phyloP scores from a whole-genome alignment of 1,140 invertebrate species.

The Aphaenogaster rudis region DNA sequence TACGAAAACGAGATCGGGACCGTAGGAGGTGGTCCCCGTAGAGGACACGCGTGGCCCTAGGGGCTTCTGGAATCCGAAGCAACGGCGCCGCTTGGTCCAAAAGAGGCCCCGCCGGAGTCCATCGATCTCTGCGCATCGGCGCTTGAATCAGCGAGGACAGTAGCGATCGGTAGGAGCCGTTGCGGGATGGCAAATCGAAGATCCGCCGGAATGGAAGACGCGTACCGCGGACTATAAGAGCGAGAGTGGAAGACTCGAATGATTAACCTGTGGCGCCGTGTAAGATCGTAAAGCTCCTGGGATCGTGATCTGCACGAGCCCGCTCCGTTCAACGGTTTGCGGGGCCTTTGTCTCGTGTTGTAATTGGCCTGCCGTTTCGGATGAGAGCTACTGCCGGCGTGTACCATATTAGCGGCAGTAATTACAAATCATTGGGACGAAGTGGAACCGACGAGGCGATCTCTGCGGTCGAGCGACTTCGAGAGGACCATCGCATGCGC shows the following conservation, averaged over 20 bases:
- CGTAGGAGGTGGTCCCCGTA: conserved; percentile 64
- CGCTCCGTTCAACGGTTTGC: conserved; percentile 7
- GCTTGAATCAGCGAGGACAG: conserved; percentile 62
- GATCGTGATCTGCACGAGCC: conserved; percentile 54
- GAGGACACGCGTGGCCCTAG: conserved; percentile 38
- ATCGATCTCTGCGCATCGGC: conserved; percentile 62
- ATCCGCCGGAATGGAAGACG: conserved; percentile 35
- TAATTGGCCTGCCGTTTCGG: conserved; percentile 36
- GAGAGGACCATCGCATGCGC: conserved; percentile 30
- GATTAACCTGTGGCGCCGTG: conserved; percentile 80
- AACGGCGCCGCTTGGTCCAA: background rate
- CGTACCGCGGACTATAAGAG: conserved; percentile 23
- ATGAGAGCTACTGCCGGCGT: conserved; percentile 68
- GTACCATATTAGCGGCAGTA: conserved; percentile 78
- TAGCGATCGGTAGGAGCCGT: conserved; percentile 62
- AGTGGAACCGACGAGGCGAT: conserved; percentile 58
- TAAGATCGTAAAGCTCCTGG: conserved; percentile 78
- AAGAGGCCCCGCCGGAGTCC: background rate
- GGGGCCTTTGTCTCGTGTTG: conserved; percentile 62
- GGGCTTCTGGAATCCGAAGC: conserved; percentile 64
- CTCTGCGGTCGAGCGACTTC: conserved; percentile 28
- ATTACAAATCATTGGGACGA: conserved; percentile 81
- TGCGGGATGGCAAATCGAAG: conserved; percentile 32
- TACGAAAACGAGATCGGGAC: conserved; percentile 65
- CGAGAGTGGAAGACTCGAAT: conserved; percentile 70